phyloP scores from a whole-genome alignment of 2,113 vertebrate genomes.

The Ammospiza caudacuta region DNA sequence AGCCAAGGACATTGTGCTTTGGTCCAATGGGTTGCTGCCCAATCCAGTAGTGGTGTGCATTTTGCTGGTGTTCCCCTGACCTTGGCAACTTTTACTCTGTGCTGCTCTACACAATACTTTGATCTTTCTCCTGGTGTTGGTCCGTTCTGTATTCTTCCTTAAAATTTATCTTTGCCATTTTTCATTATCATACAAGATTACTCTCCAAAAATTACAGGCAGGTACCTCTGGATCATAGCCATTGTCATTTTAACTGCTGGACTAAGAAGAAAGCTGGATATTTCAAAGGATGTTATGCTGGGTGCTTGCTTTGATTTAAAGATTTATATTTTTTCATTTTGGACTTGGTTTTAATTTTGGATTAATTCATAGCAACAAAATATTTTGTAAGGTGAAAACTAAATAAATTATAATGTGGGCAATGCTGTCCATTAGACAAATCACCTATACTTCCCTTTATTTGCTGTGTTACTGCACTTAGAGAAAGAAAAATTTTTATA shows the following conservation, averaged over 20 bases:
- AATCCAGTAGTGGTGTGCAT: not conserved
- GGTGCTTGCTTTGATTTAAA: not conserved
- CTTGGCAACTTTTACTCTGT: not conserved
- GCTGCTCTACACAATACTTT: not conserved
- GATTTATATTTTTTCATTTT: not conserved
- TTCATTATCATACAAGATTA: not conserved
- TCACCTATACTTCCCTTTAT: not conserved
- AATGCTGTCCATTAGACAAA: not conserved
- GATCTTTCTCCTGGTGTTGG: not conserved
- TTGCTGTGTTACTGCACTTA: not conserved
- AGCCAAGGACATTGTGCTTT: not conserved
- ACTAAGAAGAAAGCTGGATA: not conserved
- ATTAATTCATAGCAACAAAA: not conserved
- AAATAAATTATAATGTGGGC: not conserved
- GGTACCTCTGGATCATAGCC: not conserved
- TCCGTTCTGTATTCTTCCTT: not conserved
- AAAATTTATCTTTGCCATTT: not conserved
- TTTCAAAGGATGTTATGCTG: not conserved
- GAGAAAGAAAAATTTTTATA: not conserved
- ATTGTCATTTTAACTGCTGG: not conserved
- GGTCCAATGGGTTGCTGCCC: not conserved
- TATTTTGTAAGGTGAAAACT: not conserved
- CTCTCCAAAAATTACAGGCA: not conserved
- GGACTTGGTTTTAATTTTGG: not conserved
- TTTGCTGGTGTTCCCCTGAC: not conserved